Evolutionary conservation across 2,113 vertebrate species (phyloP).

Genomic region (Eurypyga helias): DNA sequence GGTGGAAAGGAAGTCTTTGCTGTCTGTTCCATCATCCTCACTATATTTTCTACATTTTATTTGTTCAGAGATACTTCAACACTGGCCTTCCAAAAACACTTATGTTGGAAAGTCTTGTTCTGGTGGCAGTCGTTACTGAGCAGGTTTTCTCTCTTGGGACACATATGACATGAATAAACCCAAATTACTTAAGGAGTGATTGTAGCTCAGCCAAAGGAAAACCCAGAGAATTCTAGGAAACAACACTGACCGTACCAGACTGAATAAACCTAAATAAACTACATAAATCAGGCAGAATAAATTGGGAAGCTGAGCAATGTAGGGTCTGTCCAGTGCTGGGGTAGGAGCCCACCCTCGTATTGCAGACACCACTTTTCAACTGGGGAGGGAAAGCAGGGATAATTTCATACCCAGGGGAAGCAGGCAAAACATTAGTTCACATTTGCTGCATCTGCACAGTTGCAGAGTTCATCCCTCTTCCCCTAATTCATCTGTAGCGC

Average conservation of each 20-base stretch:
- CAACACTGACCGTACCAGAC: background rate
- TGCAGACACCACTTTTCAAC: background rate
- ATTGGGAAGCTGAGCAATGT: background rate
- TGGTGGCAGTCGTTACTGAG: background rate
- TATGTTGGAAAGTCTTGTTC: background rate
- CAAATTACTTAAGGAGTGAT: background rate
- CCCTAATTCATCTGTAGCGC: background rate
- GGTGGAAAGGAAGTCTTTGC: background rate
- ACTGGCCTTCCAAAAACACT: background rate
- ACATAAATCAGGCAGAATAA: background rate
- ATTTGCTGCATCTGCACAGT: background rate
- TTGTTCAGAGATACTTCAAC: background rate
- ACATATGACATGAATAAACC: background rate
- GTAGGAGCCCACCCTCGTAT: background rate
- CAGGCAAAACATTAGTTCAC: background rate
- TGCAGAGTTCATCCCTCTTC: background rate
- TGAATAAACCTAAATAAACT: background rate
- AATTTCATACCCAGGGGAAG: rapidly evolving
- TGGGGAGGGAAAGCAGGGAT: rapidly evolving
- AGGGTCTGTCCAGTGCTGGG: background rate
- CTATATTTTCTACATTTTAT: background rate
- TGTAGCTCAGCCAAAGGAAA: background rate
- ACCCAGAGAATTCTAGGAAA: background rate
- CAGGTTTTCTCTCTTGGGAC: background rate
- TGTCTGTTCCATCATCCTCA: background rate